phyloP scores from a whole-genome alignment of 1,140 invertebrate genomes.

The Rhopalosiphum padi region DNA sequence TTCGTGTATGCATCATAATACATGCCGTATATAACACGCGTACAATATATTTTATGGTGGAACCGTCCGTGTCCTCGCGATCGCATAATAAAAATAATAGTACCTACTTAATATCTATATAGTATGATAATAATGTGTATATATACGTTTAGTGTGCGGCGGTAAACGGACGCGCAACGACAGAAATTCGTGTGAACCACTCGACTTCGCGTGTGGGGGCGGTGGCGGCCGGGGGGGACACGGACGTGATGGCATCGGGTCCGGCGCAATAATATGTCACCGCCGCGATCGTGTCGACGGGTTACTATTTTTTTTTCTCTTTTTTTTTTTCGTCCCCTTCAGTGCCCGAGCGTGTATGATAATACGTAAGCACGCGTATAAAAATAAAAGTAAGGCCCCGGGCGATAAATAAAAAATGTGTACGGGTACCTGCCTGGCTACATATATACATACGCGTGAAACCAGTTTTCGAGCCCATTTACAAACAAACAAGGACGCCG shows the following conservation, averaged over 20 bases:
- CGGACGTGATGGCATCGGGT: conserved; percentile 39
- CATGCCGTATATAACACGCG: neutral
- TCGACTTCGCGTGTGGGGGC: neutral
- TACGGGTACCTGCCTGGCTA: neutral
- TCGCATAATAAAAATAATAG: conserved; percentile 24
- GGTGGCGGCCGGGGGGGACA: neutral
- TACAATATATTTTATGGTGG: neutral
- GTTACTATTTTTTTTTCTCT: neutral
- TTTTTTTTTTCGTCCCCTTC: neutral
- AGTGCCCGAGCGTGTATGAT: neutral
- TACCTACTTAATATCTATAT: neutral
- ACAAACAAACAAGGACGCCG: conserved; percentile 35
- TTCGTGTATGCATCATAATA: neutral
- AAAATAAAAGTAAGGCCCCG: neutral
- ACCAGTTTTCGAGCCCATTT: conserved; percentile 40
- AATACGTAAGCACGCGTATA: neutral
- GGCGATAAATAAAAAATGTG: conserved; percentile 32
- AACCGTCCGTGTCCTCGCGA: conserved; percentile 1
- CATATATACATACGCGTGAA: conserved; percentile 12
- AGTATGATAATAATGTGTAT: neutral
- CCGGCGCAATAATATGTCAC: conserved; percentile 42
- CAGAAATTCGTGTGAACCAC: conserved; percentile 47
- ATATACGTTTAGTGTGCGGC: neutral
- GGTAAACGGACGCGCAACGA: neutral
- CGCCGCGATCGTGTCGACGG: conserved; percentile 23